Evolutionary conservation across 2,888 invertebrate genomes (phyloP), one percentile per base, ranked within the genome.

Genomic region (Drosophila hamatofila): DNA sequence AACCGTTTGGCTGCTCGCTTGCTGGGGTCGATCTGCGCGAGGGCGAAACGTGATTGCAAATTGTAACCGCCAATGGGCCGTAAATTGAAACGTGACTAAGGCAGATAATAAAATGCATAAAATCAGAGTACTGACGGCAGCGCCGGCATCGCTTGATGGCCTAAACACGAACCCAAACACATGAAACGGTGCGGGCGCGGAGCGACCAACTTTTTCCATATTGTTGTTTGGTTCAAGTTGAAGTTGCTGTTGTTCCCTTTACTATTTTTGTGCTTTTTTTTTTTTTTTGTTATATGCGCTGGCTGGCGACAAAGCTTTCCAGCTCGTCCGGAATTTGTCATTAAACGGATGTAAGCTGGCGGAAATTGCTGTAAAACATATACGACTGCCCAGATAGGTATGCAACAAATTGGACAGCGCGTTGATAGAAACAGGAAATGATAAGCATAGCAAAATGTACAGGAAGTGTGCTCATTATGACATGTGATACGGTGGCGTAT

Each of bases 41-140:
- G 72, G 67, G 69, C 66, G 72, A 88, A 91, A 91, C 91, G 91
- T 91, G 92, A 92, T 92, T 91, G 92, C 91, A 91, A 92, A 91
- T 92, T 91, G 91, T 91, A 91, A 92, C 92, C 91, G 91, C 91
- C 91, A 91, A 92, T 92, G 91, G 92, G 91, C 91, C 91, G 92
- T 92, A 91, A 92, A 92, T 92, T 91, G 92, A 90, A 91, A 91
- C 91, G 91, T 91, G 91, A 92, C 91, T 91, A 82, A 83, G 86
- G 80, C 88, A 79, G 89, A 90, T 90, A 91, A 90, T 89, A 91
- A 91, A 89, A 90, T 90, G 84, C 90, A 90, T 88, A 88, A 90
- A 91, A 91, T 90, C 91, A 86, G 84, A 88, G 86, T 81, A 82
- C 85, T 72, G 74, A 81, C 84, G 78, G 72, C 66, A 58, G 51